Evolutionary conservation across 2,888 invertebrate species (phyloP).

Genomic region (Heteromurus nitidus): DNA sequence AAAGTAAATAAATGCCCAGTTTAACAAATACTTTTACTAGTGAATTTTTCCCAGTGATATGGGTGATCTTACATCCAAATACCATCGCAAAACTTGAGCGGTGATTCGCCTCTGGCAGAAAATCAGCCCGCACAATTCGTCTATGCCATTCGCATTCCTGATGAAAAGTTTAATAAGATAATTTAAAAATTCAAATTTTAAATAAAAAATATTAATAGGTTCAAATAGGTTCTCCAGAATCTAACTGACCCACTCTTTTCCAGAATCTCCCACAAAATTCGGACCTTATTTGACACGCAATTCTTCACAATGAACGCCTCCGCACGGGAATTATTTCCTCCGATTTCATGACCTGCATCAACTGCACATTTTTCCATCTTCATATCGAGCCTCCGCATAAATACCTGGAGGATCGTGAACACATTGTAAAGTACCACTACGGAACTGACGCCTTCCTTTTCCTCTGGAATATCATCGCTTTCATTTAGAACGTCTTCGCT

Average conservation of each 20-base stretch:
- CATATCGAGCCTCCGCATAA: not conserved
- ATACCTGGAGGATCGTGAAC: not conserved
- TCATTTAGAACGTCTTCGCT: not conserved
- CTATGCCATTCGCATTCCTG: too few relatives aligned
- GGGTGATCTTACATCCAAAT: slow-evolving; percentile 31
- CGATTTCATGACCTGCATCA: not conserved
- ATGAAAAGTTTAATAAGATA: too few relatives aligned
- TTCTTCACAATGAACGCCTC: slow-evolving; percentile 20
- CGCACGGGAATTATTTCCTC: not conserved
- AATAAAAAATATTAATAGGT: too few relatives aligned
- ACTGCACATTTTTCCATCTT: not conserved
- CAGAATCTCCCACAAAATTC: slow-evolving; percentile 80
- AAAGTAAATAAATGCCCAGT: not conserved
- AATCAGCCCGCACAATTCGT: slow-evolving; percentile 82
- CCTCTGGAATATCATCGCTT: not conserved
- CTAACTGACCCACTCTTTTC: slow-evolving; percentile 78
- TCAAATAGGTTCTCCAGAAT: not conserved
- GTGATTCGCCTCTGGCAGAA: slow-evolving; percentile 85
- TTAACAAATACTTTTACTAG: not conserved
- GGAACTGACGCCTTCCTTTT: not conserved
- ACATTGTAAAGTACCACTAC: not conserved
- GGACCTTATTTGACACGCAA: slow-evolving; percentile 79
- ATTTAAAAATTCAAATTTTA: too few relatives aligned
- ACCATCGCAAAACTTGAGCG: slow-evolving; percentile 77
- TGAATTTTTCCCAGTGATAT: not conserved